Conservation (phyloP, 2,888 invertebrate species). For the Rhingia campestris region DNA sequence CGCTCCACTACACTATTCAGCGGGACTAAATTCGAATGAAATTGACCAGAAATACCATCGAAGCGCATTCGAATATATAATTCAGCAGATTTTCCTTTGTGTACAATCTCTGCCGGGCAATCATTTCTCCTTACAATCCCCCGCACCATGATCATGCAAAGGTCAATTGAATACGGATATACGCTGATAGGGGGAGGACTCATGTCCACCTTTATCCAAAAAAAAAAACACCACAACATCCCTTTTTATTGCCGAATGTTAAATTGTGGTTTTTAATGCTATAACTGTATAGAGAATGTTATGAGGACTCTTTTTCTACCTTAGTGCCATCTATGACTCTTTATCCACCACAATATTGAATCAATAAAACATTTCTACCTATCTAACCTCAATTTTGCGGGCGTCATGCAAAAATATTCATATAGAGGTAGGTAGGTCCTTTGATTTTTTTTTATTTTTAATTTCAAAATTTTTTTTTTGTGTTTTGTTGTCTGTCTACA, state of each 20-base stretch:
- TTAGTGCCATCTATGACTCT: conserved; percentile 1
- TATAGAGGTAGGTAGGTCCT: background rate
- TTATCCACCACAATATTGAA: conserved; percentile 50
- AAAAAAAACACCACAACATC: background rate
- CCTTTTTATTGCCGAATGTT: conserved; percentile 36
- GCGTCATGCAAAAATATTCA: conserved; percentile 57
- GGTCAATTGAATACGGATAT: conserved; percentile 40
- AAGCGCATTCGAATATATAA: conserved; percentile 43
- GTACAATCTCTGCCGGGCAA: background rate
- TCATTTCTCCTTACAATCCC: background rate
- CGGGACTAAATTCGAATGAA: conserved; percentile 45
- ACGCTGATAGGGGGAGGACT: background rate
- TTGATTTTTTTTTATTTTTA: conserved; percentile 3
- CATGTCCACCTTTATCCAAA: too few relatives aligned
- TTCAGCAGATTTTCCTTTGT: conserved; percentile 46
- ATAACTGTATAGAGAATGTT: conserved; percentile 13
- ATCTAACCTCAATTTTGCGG: conserved; percentile 69
- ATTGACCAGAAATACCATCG: conserved; percentile 60
- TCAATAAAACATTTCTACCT: conserved; percentile 66
- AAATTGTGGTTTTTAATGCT: conserved; percentile 60
- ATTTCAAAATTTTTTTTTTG: conserved; percentile 7
- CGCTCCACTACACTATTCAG: conserved; percentile 8
- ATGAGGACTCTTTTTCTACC: conserved; percentile 22
- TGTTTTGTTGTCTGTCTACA: conserved; percentile 8
- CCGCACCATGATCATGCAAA: background rate